Base-by-base conservation (phyloP, 2,888 invertebrate genomes). In the Dioctria linearis region DNA sequence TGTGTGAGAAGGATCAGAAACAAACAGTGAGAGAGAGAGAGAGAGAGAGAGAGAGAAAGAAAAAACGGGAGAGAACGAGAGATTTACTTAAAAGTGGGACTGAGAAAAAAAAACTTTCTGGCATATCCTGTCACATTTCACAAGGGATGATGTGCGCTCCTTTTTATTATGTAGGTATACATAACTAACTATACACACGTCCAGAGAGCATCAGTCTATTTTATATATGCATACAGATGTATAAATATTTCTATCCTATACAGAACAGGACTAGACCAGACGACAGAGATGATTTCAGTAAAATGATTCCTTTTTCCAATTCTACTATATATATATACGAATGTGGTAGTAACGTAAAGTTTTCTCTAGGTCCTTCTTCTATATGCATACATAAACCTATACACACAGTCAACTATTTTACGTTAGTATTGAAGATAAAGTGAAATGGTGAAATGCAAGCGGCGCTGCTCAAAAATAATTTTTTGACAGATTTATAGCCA, bases 401-500 rank as follows among this genome's bases (percentile, higher is more conserved):
- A 39, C 65, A n/a, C 40, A 46, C 54, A 25, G 4, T 59, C 13
- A 8, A 25, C 25, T 25, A 25, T 25, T 25, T 43, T 54, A 42
- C 66, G 65, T 61, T 40, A 78, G 75, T 66, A 61, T 25, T 76
- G 75, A 73, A 79, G 79, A 78, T 78, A 80, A 78, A 80, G 79
- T 82, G 82, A 82, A 82, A 82, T 82, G 82, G 80, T 82, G 80
- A 80, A 82, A 82, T 82, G 82, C 82, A 80, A 80, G 79, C 80
- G 25, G 80, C 69, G 78, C 80, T 82, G 80, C 80, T 82, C 80
- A 79, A 76, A 79, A 82, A 80, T 80, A 79, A 80, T 82, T 83
- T 83, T 84, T 83, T 83, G 84, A 84, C 84, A 84, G 84, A 84
- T 84, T 84, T 84, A 84, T 84, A 82, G 82, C 83, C 67, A 83